Percentiles rank a stretch among this genome's conserved stretches.
Conservation (phyloP, 2,888 invertebrate genomes). For the Chymomyza procnemis region DNA sequence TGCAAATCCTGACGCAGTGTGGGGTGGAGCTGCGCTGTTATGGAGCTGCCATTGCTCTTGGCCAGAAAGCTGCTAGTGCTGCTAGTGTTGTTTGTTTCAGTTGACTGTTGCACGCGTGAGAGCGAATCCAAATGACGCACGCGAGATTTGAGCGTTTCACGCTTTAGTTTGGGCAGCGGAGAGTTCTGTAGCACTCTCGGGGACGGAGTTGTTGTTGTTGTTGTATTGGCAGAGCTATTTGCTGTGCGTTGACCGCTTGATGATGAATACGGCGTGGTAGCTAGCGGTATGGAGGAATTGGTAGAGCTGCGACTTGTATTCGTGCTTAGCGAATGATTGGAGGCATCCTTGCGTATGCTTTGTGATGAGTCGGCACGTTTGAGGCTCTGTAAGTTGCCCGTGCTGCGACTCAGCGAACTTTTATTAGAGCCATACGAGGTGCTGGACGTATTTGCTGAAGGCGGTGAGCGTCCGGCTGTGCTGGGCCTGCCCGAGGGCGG, state of each 20-base stretch:
- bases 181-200: constrained; percentile 75
- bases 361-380: constrained; percentile 81
- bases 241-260: constrained; percentile 54
- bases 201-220: constrained; percentile 68
- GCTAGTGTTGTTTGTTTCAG: constrained; percentile 72
- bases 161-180: constrained; percentile 77
- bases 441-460: constrained; percentile 63
- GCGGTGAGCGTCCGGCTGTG: constrained; percentile 67
- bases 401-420: constrained; percentile 77
- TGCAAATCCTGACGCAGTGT: constrained; percentile 74
- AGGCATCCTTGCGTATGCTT: constrained; percentile 77
- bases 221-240: constrained; percentile 43
- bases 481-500: constrained; percentile 79
- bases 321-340: constrained; percentile 67
- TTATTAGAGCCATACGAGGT: constrained; percentile 69
- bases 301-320: constrained; percentile 76
- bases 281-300: constrained; percentile 77
- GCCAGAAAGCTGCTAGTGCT: constrained; percentile 20
- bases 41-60: constrained; percentile 43
- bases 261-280: constrained; percentile 73
- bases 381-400: constrained; percentile 76
- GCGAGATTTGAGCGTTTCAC: constrained; percentile 80
- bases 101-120: constrained; percentile 76
- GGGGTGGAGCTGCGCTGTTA: constrained; percentile 69
- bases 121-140: constrained; percentile 80